Evolutionary conservation across 1,140 invertebrate species (phyloP), one percentile per base, ranked within the genome.

Genomic region (Druon quercuslanigerum): DNA sequence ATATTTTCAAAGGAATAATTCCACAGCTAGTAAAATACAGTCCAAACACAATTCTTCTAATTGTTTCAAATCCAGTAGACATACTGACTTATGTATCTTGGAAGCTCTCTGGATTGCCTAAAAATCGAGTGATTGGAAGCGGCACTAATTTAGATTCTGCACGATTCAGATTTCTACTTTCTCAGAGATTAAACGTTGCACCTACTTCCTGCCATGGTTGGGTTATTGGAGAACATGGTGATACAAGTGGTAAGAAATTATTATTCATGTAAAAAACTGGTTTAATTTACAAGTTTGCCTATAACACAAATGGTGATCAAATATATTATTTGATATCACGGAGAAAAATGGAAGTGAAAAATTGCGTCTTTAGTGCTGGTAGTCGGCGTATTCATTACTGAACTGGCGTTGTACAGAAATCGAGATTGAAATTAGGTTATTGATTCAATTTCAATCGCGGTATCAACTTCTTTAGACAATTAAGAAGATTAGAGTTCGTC

Each of bases 31-130:
- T 98, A 5, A 94, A 97, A 89, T 94, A 97, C 91, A 97, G 96
- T 80, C 97, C 97, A 2, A 93, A 98, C 82, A 94, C 96, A 19
- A 95, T 97, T 73, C 90, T 98, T n/a, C 86, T 98, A 33, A 95
- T 98, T 83, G 96, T 98, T 0, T 97, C 96, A 75, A 98, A 98
- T 90, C 97, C 97, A 70, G 96, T 97, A 8, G 97, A 98, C 87
- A 95, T 98, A 82, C 90, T 98, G 76, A 97, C 97, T 7, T 98
- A 97, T 85, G 96, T 98, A n/a, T 95, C 97, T 4, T 98, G 97
- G 97, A 98, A 97, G 88, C 86, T 98, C 46, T 97, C 96, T 78
- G 97, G 97, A 3, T 91, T 98, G 78, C 97, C 97, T 14, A 95
- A 95, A 85, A 94, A 97, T 85, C 94, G 95, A 51, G 96, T 98